Evolutionary conservation across 2,113 vertebrate genomes (phyloP).

Genomic region (Pteruthius melanotis): DNA sequence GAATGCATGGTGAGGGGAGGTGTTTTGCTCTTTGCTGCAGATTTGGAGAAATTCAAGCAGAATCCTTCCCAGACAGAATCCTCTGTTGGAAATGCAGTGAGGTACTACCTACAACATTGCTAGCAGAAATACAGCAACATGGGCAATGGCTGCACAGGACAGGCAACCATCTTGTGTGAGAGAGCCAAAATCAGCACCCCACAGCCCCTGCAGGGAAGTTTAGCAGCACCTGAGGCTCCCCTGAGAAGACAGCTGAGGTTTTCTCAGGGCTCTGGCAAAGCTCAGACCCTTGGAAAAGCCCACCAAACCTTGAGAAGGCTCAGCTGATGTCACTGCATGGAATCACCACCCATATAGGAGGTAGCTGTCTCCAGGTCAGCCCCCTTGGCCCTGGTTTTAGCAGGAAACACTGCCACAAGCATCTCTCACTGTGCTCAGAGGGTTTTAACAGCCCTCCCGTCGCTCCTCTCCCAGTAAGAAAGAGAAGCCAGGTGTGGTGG

Average conservation of each 20-base stretch:
- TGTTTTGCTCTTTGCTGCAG: not conserved
- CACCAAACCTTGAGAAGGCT: not conserved
- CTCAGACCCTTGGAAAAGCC: not conserved
- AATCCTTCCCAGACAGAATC: not conserved
- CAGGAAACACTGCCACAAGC: not conserved
- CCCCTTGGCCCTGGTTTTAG: not conserved
- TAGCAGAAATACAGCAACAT: not conserved
- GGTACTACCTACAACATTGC: no score
- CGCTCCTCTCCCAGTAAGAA: not conserved
- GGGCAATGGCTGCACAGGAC: not conserved
- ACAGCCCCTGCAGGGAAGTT: fast-evolving
- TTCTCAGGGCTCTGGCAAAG: not conserved
- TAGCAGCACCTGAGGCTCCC: not conserved
- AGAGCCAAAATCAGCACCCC: not conserved
- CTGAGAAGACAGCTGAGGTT: not conserved
- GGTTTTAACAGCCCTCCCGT: not conserved
- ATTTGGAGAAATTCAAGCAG: not conserved
- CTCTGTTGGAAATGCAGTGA: not conserved
- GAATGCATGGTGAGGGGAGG: fast-evolving
- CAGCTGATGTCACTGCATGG: not conserved
- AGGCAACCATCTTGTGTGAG: not conserved
- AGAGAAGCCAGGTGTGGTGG: not conserved
- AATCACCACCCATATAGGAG: not conserved
- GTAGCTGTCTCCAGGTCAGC: not conserved
- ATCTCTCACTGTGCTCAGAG: not conserved